Percentiles rank a stretch among this genome's conserved stretches.
These are phyloP conservation scores for Bimastos eiseni DNA, from an alignment of 2,888 invertebrate genomes.

Conservation along the genomic window DNA sequence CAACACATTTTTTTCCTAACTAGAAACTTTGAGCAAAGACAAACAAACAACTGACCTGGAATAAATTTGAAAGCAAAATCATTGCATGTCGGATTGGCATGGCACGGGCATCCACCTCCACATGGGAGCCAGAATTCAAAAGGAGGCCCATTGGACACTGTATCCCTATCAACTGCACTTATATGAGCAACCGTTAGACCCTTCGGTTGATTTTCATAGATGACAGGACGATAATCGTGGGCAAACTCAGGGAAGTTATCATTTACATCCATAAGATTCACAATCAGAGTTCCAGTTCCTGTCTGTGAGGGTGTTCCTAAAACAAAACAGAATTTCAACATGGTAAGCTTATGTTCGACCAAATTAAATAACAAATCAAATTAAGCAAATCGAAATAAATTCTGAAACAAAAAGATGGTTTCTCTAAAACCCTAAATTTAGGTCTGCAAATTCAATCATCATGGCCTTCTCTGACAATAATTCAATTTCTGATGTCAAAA, in stretches of 20 bases:
- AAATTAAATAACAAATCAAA: background rate
- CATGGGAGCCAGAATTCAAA: constrained; percentile 69
- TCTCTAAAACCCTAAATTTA: background rate
- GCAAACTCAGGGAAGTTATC: constrained; percentile 94
- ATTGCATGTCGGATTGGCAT: constrained; percentile 87
- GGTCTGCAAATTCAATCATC: background rate
- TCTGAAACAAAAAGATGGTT: background rate
- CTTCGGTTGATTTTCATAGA: constrained; percentile 45
- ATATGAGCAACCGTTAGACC: constrained; percentile 40
- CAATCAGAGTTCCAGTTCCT: constrained; percentile 90
- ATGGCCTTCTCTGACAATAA: background rate
- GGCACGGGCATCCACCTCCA: constrained; percentile 74
- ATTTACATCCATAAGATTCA: constrained; percentile 90
- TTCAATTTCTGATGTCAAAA: background rate
- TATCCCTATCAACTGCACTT: constrained; percentile 56
- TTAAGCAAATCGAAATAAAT: background rate
- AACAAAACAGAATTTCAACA: background rate
- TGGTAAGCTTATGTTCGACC: background rate
- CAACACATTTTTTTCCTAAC: background rate
- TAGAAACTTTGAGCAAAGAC: background rate
- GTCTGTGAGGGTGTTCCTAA: constrained; percentile 49
- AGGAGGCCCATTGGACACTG: constrained; percentile 67
- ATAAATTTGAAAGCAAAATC: constrained; percentile 96
- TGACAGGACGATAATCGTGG: constrained; percentile 60
- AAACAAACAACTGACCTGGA: constrained; percentile 75